Percentiles rank a stretch among this genome's conserved stretches.
phyloP scores from a whole-genome alignment of 2,797 vertebrate species.

The Platalea minor region DNA sequence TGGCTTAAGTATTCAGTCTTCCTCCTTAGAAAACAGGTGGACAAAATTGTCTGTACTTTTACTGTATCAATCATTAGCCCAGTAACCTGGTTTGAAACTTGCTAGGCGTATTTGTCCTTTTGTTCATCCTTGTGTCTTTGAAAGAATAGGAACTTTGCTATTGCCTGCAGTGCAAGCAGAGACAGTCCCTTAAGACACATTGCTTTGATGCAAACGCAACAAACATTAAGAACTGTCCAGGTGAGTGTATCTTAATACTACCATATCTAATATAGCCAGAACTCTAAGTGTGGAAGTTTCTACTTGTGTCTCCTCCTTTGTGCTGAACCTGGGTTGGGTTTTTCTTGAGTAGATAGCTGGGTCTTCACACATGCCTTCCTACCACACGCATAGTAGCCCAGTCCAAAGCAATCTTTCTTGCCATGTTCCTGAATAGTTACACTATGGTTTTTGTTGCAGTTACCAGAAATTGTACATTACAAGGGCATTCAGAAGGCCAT shows the following conservation, averaged over 20 bases:
- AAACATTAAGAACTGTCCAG: neutral
- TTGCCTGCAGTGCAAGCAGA: neutral
- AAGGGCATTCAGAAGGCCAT: neutral
- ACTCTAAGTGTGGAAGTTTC: neutral
- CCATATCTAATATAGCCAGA: neutral
- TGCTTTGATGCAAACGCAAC: neutral
- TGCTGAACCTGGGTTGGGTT: neutral
- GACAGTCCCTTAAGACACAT: neutral
- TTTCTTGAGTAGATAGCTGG: neutral
- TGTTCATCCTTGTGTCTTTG: neutral
- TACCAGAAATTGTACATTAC: neutral
- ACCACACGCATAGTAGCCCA: neutral
- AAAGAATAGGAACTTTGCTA: neutral
- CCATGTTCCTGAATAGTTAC: neutral
- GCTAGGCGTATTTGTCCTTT: neutral
- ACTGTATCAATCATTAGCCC: neutral
- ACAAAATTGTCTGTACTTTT: neutral
- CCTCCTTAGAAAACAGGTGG: neutral
- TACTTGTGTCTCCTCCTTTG: neutral
- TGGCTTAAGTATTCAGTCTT: neutral
- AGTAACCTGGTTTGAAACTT: neutral
- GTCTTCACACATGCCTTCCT: neutral
- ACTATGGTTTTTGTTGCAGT: neutral
- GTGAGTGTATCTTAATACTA: neutral
- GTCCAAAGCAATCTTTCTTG: neutral